These are phyloP conservation scores for Phoenoteleia sp. DNA, from an alignment of 2,888 invertebrate genomes.

Conservation along the genomic window DNA sequence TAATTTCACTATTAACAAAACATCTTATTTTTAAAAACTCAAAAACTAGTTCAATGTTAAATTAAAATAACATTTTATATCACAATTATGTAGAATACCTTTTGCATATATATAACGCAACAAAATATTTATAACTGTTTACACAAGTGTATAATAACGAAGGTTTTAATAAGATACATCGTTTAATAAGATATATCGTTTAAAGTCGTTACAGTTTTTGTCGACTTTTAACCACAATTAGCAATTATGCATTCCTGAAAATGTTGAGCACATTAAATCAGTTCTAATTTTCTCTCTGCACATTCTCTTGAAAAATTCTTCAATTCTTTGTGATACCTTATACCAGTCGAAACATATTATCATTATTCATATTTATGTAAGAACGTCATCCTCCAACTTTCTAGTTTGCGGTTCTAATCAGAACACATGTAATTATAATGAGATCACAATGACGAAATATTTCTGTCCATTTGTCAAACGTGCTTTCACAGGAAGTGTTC, in stretches of 20 bases:
- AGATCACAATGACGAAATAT: constrained; percentile 67
- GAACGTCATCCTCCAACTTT: constrained; percentile 56
- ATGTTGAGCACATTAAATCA: constrained; percentile 5
- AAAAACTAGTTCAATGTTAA: no score
- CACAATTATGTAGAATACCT: no score
- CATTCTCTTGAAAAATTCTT: background rate
- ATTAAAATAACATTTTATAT: no score
- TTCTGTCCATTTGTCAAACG: constrained; percentile 40
- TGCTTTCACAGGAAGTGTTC: constrained; percentile 51
- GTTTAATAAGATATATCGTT: no score
- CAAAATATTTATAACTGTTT: no score
- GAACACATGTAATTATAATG: constrained; percentile 59
- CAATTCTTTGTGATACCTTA: constrained; percentile 15
- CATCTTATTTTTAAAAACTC: no score
- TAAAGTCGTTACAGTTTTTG: no score
- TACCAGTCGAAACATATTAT: background rate
- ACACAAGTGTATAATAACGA: no score
- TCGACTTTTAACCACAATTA: no score
- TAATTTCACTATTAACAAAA: no score
- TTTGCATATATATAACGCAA: no score
- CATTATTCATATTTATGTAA: constrained; percentile 65
- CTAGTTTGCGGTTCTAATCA: constrained; percentile 36
- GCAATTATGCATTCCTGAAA: background rate
- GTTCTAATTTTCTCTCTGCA: constrained; percentile 32
- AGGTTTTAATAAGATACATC: no score